Percentiles rank a stretch among this genome's conserved stretches.
Evolutionary conservation across 2,113 vertebrate genomes (phyloP).

Genomic region (Neolamprologus sp.): DNA sequence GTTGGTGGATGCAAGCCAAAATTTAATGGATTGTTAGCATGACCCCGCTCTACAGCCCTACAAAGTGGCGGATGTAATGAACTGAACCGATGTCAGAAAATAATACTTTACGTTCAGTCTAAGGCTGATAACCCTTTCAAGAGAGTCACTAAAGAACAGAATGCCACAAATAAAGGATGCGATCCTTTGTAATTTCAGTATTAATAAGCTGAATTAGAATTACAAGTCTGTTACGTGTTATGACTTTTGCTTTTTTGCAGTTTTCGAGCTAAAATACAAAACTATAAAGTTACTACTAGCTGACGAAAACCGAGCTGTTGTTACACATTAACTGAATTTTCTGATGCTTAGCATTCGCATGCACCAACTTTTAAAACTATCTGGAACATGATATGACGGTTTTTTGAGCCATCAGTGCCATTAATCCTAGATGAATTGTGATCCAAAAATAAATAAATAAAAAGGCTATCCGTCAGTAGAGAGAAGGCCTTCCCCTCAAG

Average conservation of each 20-base stretch:
- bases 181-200: background rate
- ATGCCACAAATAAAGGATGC: background rate
- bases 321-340: background rate
- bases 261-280: background rate
- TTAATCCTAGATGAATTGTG: slow-evolving; percentile 33
- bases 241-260: background rate
- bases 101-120: background rate
- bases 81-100: background rate
- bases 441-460: background rate
- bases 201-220: background rate
- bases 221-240: background rate
- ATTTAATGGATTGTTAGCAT: background rate
- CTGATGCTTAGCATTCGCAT: background rate
- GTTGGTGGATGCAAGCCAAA: background rate
- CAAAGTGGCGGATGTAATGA: background rate
- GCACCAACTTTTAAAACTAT: slow-evolving; percentile 2
- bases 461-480: slow-evolving; percentile 5
- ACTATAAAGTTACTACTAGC: background rate
- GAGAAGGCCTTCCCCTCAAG: background rate
- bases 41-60: background rate
- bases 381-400: background rate
- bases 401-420: background rate
- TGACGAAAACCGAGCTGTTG: background rate
- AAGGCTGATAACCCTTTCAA: background rate
- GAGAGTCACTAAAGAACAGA: background rate